Percentiles rank a stretch among this genome's conserved stretches.
Evolutionary conservation across 2,797 vertebrate species (phyloP).

Genomic region (Anas bernieri): DNA sequence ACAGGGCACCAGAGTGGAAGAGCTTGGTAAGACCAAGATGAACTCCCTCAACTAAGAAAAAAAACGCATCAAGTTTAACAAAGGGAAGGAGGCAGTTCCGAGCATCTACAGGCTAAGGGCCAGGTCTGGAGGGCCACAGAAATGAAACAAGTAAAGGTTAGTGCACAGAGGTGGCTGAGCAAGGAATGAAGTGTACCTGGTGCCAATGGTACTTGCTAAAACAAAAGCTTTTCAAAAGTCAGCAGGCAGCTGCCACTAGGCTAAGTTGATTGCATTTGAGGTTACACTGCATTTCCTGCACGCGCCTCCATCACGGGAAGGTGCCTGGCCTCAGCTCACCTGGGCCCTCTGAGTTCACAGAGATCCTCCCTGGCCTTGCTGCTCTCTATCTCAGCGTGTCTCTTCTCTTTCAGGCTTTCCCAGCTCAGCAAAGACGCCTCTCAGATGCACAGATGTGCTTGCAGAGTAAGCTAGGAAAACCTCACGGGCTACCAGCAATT

Average conservation of each 20-base stretch:
- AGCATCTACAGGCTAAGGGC: neutral
- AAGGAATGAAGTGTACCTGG: neutral
- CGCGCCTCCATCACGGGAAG: neutral
- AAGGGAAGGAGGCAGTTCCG: neutral
- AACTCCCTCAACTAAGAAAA: neutral
- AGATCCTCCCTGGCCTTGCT: neutral
- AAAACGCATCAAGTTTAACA: neutral
- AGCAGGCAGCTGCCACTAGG: neutral
- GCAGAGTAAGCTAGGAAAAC: constrained; percentile 2
- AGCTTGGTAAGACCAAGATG: constrained; percentile 25
- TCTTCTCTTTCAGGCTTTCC: neutral
- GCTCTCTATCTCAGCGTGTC: neutral
- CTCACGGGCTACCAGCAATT: neutral
- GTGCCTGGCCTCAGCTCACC: neutral
- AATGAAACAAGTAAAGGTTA: neutral
- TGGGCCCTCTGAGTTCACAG: neutral
- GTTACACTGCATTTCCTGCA: neutral
- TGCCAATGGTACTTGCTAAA: neutral
- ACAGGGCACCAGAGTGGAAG: constrained; percentile 11
- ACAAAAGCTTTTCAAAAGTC: neutral
- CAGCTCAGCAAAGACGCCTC: neutral
- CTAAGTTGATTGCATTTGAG: neutral
- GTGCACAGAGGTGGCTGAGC: neutral
- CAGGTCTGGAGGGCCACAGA: neutral
- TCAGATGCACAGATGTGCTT: neutral